A percentile compares a stretch with the other conserved stretches of the same genome.
These are phyloP conservation scores for Lagodon rhomboides DNA, from an alignment of 2,797 vertebrate genomes.

Conservation along the genomic window DNA sequence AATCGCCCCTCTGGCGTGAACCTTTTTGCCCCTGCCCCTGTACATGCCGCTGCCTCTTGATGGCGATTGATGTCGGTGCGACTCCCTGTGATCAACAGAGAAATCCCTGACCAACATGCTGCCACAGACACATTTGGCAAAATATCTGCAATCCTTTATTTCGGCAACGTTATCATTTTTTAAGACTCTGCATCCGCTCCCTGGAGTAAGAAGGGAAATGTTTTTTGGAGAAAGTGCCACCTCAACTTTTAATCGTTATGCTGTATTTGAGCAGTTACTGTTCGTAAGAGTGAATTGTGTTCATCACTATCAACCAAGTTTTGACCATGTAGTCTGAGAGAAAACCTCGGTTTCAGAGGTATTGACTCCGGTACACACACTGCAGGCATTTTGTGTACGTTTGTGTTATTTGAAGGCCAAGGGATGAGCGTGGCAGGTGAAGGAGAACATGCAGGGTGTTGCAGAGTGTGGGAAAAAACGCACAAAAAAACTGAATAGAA, in stretches of 20 bases:
- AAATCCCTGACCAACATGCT: too few species aligned
- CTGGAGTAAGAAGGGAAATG: too few species aligned
- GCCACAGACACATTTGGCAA: too few species aligned
- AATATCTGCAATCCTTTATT: neutral
- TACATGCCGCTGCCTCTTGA: too few species aligned
- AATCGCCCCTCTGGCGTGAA: too few species aligned
- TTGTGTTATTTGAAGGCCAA: neutral
- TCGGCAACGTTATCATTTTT: neutral
- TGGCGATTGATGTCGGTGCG: too few species aligned
- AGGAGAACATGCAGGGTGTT: neutral
- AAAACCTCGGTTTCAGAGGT: neutral
- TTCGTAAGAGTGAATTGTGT: too few species aligned
- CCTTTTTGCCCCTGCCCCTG: too few species aligned
- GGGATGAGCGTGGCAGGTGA: neutral
- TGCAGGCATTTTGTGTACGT: neutral
- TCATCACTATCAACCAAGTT: too few species aligned
- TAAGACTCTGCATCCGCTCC: neutral
- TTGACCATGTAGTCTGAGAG: neutral
- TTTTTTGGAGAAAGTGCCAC: too few species aligned
- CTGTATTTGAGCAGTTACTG: neutral
- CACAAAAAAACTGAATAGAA: neutral
- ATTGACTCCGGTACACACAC: neutral
- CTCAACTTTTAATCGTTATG: neutral
- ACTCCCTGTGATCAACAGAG: too few species aligned
- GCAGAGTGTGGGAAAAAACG: neutral